Conservation (phyloP, 2,888 invertebrate genomes). For the Ormyrus rosae region DNA sequence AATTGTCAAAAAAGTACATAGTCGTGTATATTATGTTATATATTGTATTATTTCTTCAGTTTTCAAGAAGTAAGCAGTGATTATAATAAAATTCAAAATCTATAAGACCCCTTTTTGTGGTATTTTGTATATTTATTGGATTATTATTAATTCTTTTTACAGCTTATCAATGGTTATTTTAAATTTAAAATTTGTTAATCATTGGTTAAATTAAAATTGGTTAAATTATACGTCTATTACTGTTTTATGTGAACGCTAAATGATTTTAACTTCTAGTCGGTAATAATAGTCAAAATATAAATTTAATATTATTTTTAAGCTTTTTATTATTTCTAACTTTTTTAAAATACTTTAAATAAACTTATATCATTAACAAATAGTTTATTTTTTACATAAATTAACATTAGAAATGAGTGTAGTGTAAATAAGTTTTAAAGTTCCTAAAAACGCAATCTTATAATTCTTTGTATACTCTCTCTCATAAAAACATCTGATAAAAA, state of each 20-base stretch:
- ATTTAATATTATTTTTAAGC: no score
- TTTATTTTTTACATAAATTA: slow-evolving; percentile 12
- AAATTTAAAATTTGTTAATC: not conserved
- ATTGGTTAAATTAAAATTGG: not conserved
- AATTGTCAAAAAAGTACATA: slow-evolving; percentile 39
- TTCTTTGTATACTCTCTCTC: slow-evolving; percentile 1
- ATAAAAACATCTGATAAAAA: slow-evolving; percentile 14
- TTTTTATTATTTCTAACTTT: not conserved
- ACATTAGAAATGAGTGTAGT: slow-evolving; percentile 27
- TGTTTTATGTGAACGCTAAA: no score
- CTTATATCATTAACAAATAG: slow-evolving; percentile 22
- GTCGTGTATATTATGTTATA: slow-evolving; percentile 18
- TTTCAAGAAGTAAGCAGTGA: not conserved
- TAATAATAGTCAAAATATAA: no score
- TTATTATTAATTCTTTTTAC: slow-evolving; percentile 14
- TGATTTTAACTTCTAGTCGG: no score
- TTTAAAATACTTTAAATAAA: not conserved
- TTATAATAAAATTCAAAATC: slow-evolving; percentile 26
- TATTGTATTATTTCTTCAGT: slow-evolving; percentile 15
- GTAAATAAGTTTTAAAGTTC: slow-evolving; percentile 6
- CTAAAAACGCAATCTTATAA: not conserved
- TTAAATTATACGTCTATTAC: no score
- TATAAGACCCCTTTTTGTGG: slow-evolving; percentile 19
- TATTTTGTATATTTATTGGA: slow-evolving; percentile 16
- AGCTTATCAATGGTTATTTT: not conserved